A percentile compares a stretch with the other conserved stretches of the same genome.
Conservation (phyloP, 2,888 invertebrate species). For the Aphidoletes aphidimyza region DNA sequence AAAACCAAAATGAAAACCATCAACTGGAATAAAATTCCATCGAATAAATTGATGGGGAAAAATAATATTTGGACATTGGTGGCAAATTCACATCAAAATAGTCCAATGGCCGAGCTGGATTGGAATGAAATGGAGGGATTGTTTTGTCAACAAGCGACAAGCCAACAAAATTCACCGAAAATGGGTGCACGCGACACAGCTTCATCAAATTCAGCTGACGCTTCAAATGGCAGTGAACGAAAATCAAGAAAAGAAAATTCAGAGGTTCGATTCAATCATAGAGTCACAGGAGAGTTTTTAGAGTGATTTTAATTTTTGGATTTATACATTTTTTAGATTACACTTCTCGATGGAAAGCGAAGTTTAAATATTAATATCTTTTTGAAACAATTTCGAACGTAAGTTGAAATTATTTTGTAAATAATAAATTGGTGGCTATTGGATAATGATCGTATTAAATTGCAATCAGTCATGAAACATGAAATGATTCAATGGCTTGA, state of each 20-base stretch:
- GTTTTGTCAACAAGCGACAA: slow-evolving; percentile 87
- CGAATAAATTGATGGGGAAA: slow-evolving; percentile 88
- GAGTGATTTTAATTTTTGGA: neutral
- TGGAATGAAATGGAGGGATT: slow-evolving; percentile 95
- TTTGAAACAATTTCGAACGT: slow-evolving; percentile 94
- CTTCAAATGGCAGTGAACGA: slow-evolving; percentile 68
- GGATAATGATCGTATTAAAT: too few species aligned
- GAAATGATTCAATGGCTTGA: too few species aligned
- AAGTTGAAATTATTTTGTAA: slow-evolving; percentile 59
- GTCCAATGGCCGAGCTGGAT: slow-evolving; percentile 85
- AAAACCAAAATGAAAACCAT: slow-evolving; percentile 97
- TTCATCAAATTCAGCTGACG: slow-evolving; percentile 68
- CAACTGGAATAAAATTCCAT: slow-evolving; percentile 97
- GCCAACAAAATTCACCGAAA: slow-evolving; percentile 69
- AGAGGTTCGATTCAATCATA: slow-evolving; percentile 68
- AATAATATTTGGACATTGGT: slow-evolving; percentile 94
- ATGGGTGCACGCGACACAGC: slow-evolving; percentile 65
- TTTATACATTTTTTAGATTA: slow-evolving; percentile 71
- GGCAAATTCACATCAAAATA: slow-evolving; percentile 84
- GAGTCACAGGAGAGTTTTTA: too few species aligned
- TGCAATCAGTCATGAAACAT: too few species aligned
- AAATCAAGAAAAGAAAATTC: slow-evolving; percentile 82
- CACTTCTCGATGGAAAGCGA: slow-evolving; percentile 90
- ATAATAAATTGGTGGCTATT: too few species aligned
- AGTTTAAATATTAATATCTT: slow-evolving; percentile 98